These are phyloP conservation scores for Dinothrombium tinctorium DNA, from an alignment of 1,140 invertebrate genomes.

Conservation along the genomic window DNA sequence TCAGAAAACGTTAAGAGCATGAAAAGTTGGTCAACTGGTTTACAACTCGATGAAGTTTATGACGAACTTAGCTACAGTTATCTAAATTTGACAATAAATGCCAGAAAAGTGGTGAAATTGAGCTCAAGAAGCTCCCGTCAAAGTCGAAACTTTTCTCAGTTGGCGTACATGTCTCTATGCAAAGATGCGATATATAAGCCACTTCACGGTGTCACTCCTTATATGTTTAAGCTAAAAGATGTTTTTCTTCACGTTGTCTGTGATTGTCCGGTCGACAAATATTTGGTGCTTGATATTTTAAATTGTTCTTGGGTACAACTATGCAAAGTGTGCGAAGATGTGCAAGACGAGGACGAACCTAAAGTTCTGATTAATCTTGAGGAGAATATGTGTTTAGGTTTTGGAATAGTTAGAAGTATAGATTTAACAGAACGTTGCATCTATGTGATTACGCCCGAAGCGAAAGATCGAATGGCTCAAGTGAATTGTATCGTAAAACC, in stretches of 20 bases:
- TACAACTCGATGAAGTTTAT: background rate
- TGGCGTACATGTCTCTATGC: constrained; percentile 1
- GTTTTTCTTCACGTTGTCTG: constrained; percentile 3
- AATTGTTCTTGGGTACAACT: constrained; percentile 10
- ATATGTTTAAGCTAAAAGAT: background rate
- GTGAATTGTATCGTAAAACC: constrained; percentile 1
- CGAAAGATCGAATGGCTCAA: background rate
- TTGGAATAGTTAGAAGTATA: constrained; percentile 5
- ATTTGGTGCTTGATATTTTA: constrained; percentile 5
- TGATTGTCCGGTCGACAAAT: background rate
- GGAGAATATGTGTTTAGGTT: constrained; percentile 7
- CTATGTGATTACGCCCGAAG: constrained; percentile 2
- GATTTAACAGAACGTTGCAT: background rate
- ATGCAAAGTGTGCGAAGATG: background rate
- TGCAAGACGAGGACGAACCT: too few species aligned
- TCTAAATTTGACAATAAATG: background rate
- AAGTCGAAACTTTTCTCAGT: too few species aligned
- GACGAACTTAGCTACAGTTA: background rate
- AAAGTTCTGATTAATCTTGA: background rate
- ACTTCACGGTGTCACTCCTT: background rate
- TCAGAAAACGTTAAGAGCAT: background rate
- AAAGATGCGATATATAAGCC: background rate
- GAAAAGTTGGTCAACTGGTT: too few species aligned
- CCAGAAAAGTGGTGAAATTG: too few species aligned
- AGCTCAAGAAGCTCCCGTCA: too few species aligned